These are phyloP conservation scores for Macrobrachium nipponense DNA, from an alignment of 1,140 invertebrate genomes.

Conservation along the genomic window DNA sequence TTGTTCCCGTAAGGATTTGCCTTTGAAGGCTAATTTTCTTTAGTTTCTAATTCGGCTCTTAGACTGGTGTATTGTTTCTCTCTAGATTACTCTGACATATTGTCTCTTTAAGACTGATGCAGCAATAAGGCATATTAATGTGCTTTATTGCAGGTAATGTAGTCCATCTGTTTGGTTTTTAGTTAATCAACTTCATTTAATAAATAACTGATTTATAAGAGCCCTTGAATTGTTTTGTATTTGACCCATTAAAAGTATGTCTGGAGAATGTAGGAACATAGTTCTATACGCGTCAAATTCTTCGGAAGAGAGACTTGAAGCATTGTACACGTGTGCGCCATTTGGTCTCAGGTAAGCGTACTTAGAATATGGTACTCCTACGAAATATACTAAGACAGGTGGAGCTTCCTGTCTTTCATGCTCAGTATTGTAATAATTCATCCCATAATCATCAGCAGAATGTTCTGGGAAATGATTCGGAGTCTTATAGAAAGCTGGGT, in stretches of 20 bases:
- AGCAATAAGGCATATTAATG: too few species aligned
- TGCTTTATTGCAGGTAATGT: too few species aligned
- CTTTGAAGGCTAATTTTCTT: too few species aligned
- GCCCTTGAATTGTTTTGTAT: too few species aligned
- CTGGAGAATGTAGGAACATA: neutral
- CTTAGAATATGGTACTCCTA: conserved; percentile 41
- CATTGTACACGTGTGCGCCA: neutral
- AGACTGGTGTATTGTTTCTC: too few species aligned
- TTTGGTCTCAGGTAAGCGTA: conserved; percentile 16
- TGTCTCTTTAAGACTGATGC: too few species aligned
- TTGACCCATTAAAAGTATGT: neutral
- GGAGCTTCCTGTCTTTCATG: neutral
- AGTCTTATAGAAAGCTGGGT: neutral
- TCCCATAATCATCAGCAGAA: conserved; percentile 32
- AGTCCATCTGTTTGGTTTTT: too few species aligned
- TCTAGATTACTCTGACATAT: too few species aligned
- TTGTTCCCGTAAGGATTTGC: too few species aligned
- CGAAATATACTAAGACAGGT: conserved; percentile 4
- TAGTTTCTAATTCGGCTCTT: too few species aligned
- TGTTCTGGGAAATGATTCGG: neutral
- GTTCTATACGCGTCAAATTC: neutral
- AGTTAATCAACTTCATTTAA: too few species aligned
- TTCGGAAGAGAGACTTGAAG: neutral
- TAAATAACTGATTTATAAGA: too few species aligned
- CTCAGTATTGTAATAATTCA: conserved; percentile 10